A percentile compares a stretch with the other conserved stretches of the same genome.
These are phyloP conservation scores for Scomber colias DNA, from an alignment of 2,113 vertebrate species.

Conservation along the genomic window DNA sequence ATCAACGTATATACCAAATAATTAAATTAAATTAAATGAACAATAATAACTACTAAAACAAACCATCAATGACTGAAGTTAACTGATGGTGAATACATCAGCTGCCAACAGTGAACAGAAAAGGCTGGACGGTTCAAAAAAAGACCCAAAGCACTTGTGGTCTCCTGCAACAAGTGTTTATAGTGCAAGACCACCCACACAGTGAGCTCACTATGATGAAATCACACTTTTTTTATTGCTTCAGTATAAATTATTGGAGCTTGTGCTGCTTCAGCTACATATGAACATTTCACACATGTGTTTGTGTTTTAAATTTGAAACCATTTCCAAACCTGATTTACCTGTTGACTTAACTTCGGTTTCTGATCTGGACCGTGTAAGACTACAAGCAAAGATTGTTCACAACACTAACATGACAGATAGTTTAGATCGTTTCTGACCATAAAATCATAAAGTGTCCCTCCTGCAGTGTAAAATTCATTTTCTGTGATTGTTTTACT, in stretches of 20 bases:
- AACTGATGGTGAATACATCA: not conserved
- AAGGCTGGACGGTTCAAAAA: constrained; percentile 45
- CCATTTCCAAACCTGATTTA: not conserved
- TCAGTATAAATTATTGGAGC: constrained; percentile 11
- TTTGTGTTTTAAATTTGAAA: not conserved
- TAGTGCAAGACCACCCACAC: constrained; percentile 53
- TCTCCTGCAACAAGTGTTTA: constrained; percentile 46
- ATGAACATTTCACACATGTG: not conserved
- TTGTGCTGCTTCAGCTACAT: not conserved
- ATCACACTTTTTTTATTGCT: constrained; percentile 22
- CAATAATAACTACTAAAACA: not conserved
- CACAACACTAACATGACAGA: no score
- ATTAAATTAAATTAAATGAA: not conserved
- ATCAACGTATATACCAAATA: not conserved
- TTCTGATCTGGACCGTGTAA: not conserved
- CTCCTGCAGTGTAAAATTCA: no score
- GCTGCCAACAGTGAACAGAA: not conserved
- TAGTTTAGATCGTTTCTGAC: no score
- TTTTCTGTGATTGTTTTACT: no score
- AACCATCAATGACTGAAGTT: constrained; percentile 2
- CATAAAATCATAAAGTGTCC: no score
- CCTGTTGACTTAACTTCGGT: not conserved
- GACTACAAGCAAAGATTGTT: not conserved
- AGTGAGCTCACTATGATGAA: not conserved
- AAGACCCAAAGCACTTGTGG: constrained; percentile 34